Evolutionary conservation across 2,888 invertebrate species (phyloP).

Genomic region (Melikaiella ostensackeni): DNA sequence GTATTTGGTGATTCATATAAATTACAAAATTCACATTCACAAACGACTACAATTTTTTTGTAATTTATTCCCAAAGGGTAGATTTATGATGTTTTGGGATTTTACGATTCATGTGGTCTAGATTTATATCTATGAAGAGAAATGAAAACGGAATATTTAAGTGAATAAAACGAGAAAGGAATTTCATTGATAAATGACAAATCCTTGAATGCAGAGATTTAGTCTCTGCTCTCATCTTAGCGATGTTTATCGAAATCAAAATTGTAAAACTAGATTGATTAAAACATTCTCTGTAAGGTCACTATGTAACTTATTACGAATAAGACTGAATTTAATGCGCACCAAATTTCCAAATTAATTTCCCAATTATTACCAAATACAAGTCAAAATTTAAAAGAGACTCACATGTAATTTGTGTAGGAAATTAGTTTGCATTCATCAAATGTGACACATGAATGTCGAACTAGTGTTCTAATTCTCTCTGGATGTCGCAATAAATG

Average conservation of each 20-base stretch:
- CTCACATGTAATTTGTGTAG: too few species aligned
- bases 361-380: not conserved
- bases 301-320: not conserved
- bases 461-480: too few species aligned
- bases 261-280: not conserved
- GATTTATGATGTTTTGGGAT: slow-evolving; percentile 25
- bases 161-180: not conserved
- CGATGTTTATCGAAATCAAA: not conserved
- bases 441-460: too few species aligned
- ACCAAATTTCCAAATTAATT: not conserved
- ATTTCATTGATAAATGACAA: slow-evolving; percentile 8
- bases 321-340: not conserved
- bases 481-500: too few species aligned
- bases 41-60: slow-evolving; percentile 15
- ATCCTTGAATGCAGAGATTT: not conserved
- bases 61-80: slow-evolving; percentile 23
- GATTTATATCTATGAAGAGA: slow-evolving; percentile 21
- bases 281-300: not conserved
- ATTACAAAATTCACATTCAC: slow-evolving; percentile 26
- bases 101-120: slow-evolving; percentile 15
- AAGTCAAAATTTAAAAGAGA: too few species aligned
- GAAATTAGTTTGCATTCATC: too few species aligned
- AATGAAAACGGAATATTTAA: slow-evolving; percentile 16
- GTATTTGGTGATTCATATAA: not conserved
- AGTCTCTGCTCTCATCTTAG: not conserved